These are phyloP conservation scores for Microdon myrmicae DNA, from an alignment of 2,888 invertebrate genomes.

Conservation along the genomic window DNA sequence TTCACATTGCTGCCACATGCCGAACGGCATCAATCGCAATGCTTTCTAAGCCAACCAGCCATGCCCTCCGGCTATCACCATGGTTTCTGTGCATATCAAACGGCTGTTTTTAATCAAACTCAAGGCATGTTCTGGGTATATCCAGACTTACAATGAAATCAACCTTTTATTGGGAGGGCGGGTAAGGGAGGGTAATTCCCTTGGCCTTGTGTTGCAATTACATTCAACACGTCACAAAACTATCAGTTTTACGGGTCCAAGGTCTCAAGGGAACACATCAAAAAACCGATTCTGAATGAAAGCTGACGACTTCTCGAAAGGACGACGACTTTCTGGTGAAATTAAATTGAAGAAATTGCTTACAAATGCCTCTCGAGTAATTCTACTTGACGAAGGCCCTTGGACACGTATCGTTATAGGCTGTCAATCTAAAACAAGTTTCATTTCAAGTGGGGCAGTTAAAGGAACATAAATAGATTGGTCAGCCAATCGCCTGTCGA, in stretches of 20 bases:
- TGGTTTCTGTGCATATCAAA: slow-evolving; percentile 1
- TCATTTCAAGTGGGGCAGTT: too few species aligned
- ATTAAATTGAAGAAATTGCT: slow-evolving; percentile 38
- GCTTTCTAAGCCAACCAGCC: slow-evolving; percentile 6
- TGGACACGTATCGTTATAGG: neutral
- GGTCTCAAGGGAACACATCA: slow-evolving; percentile 12
- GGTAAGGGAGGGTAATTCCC: neutral
- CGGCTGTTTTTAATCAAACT: slow-evolving; percentile 25
- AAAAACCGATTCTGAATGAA: slow-evolving; percentile 32
- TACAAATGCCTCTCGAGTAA: slow-evolving; percentile 20
- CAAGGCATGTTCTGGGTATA: slow-evolving; percentile 11
- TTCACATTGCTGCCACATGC: slow-evolving; percentile 15
- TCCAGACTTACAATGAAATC: slow-evolving; percentile 9
- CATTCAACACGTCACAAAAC: slow-evolving; percentile 43
- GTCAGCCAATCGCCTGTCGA: slow-evolving; percentile 65
- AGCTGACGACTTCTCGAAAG: slow-evolving; percentile 36
- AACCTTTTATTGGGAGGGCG: slow-evolving; percentile 10
- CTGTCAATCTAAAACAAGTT: too few species aligned
- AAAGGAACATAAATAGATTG: slow-evolving; percentile 66
- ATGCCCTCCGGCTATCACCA: slow-evolving; percentile 7
- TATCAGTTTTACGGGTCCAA: slow-evolving; percentile 24
- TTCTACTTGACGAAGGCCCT: slow-evolving; percentile 33
- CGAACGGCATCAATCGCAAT: slow-evolving; percentile 1
- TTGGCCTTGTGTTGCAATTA: slow-evolving; percentile 17
- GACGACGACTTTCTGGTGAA: slow-evolving; percentile 31